Evolutionary conservation across 2,888 invertebrate genomes (phyloP).

Genomic region (Agriopis leucophaearia): DNA sequence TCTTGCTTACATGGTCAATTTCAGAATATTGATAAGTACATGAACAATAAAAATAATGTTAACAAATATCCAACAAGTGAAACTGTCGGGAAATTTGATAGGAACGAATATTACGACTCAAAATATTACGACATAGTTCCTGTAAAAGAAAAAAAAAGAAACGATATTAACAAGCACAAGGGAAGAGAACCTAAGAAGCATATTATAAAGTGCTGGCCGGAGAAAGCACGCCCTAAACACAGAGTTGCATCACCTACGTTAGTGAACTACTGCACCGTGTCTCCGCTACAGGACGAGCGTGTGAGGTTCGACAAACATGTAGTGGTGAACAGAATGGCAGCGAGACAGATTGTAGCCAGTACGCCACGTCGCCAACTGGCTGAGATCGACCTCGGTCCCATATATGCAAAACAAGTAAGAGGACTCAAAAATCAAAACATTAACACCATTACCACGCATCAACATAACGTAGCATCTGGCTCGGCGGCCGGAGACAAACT

Average conservation of each 20-base stretch:
- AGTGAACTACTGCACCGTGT: constrained; percentile 49
- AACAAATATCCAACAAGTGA: constrained; percentile 35
- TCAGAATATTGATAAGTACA: constrained; percentile 65
- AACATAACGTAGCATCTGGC: constrained; percentile 58
- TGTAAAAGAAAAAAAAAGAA: constrained; percentile 68
- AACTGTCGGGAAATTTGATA: constrained; percentile 44
- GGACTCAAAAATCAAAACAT: constrained; percentile 18
- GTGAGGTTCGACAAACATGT: constrained; percentile 39
- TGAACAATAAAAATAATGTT: constrained; percentile 39
- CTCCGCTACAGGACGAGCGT: constrained; percentile 29
- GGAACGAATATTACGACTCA: constrained; percentile 66
- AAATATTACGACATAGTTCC: constrained; percentile 73
- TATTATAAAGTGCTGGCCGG: constrained; percentile 53
- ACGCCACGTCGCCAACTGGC: constrained; percentile 40
- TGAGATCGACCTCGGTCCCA: constrained; percentile 56
- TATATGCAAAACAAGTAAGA: constrained; percentile 55
- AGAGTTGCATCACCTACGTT: constrained; percentile 24
- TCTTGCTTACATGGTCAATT: constrained; percentile 70
- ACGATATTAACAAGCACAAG: constrained; percentile 48
- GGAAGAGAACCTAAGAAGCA: constrained; percentile 50
- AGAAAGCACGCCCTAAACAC: constrained; percentile 52
- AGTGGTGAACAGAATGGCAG: constrained; percentile 33
- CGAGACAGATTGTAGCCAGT: constrained; percentile 38
- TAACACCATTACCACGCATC: constrained; percentile 34
- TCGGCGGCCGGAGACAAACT: constrained; percentile 53